Evolutionary conservation across 2,113 vertebrate species (phyloP), one percentile per base, ranked within the genome.

Genomic region (Strix uralensis): DNA sequence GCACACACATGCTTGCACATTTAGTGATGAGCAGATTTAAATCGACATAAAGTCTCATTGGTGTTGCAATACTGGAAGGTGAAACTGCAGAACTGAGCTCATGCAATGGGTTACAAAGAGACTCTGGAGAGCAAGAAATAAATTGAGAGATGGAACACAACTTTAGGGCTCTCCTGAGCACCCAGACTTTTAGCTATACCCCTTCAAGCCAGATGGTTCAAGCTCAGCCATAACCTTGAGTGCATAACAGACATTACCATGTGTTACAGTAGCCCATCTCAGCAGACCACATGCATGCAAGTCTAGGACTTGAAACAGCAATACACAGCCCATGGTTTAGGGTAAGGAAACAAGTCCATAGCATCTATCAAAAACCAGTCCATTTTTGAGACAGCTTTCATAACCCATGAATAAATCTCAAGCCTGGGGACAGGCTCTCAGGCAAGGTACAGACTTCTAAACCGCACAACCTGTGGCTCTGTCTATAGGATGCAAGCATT

Each of bases 11-110:
- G 9, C 14, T 55, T 92, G 65, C 32, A 87, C 13, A 20, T 44
- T 75, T 27, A 79, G 57, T 51, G 65, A 71, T 38, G 79, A 79
- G 34, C 19, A 80, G 78, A 62, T 62, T 46, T 51, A 89, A 82
- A 70, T n/a, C 23, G 36, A 75, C 51, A 38, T 27, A 29, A 93
- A 78, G 21, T 47, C 38, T 73, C 38, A 30, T 2, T 55, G 51
- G 40, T 70, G n/a, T 25, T 77, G 62, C 2, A 3, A 29, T 26
- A 34, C 5, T 58, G 70, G 92, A 94, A 74, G 80, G 96, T 96
- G 94, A 95, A 94, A 91, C 86, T 95, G 89, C 91, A 97, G 75
- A 91, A 95, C n/a, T 69, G 44, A 91, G 81, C 92, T 92, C 5
- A 0, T 85, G 89, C 95, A 83, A 85, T 1, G 15, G 15, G 46